A percentile compares a stretch with the other conserved stretches of the same genome.
Evolutionary conservation across 1,140 invertebrate species (phyloP).

Genomic region (Drosophila virilis): DNA sequence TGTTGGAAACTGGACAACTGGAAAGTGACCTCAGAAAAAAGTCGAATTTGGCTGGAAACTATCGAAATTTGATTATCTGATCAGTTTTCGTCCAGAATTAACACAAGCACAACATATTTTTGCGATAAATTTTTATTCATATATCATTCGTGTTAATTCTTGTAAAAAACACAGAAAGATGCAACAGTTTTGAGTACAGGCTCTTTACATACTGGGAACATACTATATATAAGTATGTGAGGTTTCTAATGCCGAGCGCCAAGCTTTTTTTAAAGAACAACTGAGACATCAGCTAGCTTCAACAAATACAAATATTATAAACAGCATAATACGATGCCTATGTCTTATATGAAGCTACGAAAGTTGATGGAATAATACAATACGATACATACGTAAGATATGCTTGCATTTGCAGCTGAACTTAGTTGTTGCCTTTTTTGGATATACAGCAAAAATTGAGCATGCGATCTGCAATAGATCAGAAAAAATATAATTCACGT

Average conservation of each 20-base stretch:
- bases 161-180: too few species aligned
- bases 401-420: constrained; percentile 14
- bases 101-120: too few species aligned
- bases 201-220: too few species aligned
- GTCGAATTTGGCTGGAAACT: too few species aligned
- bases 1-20: too few species aligned
- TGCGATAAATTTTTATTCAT: too few species aligned
- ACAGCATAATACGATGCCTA: background rate
- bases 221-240: background rate
- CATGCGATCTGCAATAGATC: constrained; percentile 63
- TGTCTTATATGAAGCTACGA: constrained; percentile 1
- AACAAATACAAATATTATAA: background rate
- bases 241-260: background rate
- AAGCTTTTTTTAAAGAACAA: constrained; percentile 2
- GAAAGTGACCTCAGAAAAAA: too few species aligned
- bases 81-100: too few species aligned
- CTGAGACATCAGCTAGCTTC: constrained; percentile 5
- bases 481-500: constrained; percentile 22
- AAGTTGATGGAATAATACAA: background rate
- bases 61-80: too few species aligned
- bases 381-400: constrained; percentile 36
- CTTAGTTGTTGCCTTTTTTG: constrained; percentile 38
- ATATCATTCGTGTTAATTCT: too few species aligned
- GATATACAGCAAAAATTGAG: constrained; percentile 57
- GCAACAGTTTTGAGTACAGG: too few species aligned